phyloP scores from a whole-genome alignment of 2,888 invertebrate genomes.

The Diachrysia chrysitis region DNA sequence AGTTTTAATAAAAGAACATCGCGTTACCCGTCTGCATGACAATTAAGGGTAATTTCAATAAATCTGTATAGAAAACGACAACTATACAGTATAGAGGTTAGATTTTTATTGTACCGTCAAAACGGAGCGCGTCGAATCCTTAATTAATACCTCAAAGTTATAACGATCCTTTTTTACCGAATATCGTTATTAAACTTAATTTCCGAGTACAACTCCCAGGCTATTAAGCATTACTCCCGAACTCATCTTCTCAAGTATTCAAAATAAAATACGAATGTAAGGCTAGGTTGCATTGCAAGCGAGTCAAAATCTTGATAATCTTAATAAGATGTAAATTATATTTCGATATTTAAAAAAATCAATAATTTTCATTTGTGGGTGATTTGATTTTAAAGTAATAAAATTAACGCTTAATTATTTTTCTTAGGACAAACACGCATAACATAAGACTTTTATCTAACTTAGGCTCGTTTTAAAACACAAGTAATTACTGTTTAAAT shows the following conservation, averaged over 20 bases:
- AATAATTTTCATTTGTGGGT: too few species aligned
- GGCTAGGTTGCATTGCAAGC: constrained; percentile 46
- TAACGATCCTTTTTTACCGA: constrained; percentile 68
- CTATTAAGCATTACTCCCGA: constrained; percentile 72
- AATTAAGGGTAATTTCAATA: constrained; percentile 23
- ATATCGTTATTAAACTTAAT: constrained; percentile 68
- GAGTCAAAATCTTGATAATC: not conserved
- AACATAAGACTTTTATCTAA: too few species aligned
- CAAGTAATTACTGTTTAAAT: too few species aligned
- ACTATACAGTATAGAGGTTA: constrained; percentile 29
- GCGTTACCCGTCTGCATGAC: constrained; percentile 24
- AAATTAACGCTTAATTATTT: too few species aligned
- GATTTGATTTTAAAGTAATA: too few species aligned
- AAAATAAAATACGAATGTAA: constrained; percentile 74
- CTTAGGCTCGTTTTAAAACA: too few species aligned
- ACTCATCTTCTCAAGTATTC: constrained; percentile 69
- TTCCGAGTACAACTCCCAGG: constrained; percentile 62
- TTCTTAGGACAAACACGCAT: too few species aligned
- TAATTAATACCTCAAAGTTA: constrained; percentile 79
- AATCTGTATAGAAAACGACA: constrained; percentile 40
- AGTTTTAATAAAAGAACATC: constrained; percentile 25
- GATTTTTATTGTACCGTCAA: constrained; percentile 62
- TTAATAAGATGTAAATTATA: too few species aligned
- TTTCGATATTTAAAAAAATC: too few species aligned
- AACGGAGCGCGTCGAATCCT: constrained; percentile 78